phyloP scores from a whole-genome alignment of 2,888 invertebrate genomes.

The Diaphora mendica region DNA sequence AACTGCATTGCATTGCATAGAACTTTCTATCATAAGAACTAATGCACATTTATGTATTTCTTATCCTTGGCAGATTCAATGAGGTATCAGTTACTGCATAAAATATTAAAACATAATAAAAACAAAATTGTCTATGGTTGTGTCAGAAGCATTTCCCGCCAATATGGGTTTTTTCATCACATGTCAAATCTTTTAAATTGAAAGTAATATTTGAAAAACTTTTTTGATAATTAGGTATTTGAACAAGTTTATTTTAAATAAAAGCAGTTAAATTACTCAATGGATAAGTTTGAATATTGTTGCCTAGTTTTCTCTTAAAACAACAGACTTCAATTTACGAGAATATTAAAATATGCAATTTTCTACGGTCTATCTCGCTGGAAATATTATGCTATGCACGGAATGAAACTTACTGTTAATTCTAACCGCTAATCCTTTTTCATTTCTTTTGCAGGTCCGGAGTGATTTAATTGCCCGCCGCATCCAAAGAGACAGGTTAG shows the following conservation, averaged over 20 bases:
- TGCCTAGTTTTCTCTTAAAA: not conserved
- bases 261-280: not conserved
- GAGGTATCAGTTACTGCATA: not conserved
- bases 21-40: constrained; percentile 29
- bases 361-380: constrained; percentile 9
- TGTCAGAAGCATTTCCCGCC: not conserved
- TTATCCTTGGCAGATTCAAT: not conserved
- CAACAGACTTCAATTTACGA: not conserved
- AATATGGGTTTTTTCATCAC: not conserved
- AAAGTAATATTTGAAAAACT: not conserved
- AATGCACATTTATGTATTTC: constrained; percentile 9
- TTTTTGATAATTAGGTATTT: not conserved
- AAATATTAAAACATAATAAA: not conserved
- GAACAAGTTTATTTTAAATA: not conserved
- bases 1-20: constrained; percentile 12
- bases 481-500: constrained; percentile 44
- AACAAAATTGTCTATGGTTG: not conserved
- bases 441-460: constrained; percentile 61
- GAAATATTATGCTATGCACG: constrained; percentile 22
- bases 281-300: not conserved
- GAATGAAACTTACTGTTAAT: constrained; percentile 41
- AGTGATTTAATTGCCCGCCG: constrained; percentile 43
- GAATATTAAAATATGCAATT: constrained; percentile 7
- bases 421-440: constrained; percentile 49
- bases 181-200: not conserved